A percentile compares a stretch with the other conserved stretches of the same genome.
Conservation (phyloP, 2,797 vertebrate genomes). For the Lepilemur ruficaudatus region DNA sequence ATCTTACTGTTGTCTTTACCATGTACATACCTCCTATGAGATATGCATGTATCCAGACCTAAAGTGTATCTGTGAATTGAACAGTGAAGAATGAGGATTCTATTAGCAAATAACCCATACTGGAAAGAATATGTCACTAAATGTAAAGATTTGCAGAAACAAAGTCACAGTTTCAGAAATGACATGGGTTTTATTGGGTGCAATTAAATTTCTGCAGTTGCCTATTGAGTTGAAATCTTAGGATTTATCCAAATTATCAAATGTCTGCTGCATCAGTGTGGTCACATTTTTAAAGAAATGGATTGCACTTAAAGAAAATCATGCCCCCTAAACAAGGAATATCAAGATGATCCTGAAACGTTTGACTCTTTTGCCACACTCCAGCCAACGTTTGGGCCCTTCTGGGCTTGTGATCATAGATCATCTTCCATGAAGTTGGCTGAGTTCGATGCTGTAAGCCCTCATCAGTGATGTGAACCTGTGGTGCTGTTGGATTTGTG, state of each 20-base stretch:
- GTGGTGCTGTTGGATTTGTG: background rate
- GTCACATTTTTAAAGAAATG: background rate
- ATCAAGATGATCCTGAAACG: background rate
- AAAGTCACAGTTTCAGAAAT: slow-evolving; percentile 31
- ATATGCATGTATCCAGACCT: background rate
- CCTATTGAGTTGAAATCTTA: background rate
- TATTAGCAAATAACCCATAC: background rate
- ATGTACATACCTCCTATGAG: background rate
- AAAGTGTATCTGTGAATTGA: background rate
- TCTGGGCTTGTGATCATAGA: background rate
- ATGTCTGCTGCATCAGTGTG: background rate
- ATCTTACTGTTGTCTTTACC: background rate
- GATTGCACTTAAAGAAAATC: background rate
- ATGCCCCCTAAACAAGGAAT: background rate
- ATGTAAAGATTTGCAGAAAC: background rate
- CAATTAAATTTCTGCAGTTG: background rate
- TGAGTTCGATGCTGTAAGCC: background rate
- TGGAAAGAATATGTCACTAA: background rate
- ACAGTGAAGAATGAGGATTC: background rate
- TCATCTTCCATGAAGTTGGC: background rate
- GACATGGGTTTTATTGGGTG: background rate
- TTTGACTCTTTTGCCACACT: background rate
- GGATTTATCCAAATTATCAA: background rate
- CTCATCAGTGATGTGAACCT: background rate
- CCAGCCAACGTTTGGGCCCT: background rate